These are phyloP conservation scores for Rhinogobio ventralis DNA, from an alignment of 2,797 vertebrate species.

Conservation along the genomic window DNA sequence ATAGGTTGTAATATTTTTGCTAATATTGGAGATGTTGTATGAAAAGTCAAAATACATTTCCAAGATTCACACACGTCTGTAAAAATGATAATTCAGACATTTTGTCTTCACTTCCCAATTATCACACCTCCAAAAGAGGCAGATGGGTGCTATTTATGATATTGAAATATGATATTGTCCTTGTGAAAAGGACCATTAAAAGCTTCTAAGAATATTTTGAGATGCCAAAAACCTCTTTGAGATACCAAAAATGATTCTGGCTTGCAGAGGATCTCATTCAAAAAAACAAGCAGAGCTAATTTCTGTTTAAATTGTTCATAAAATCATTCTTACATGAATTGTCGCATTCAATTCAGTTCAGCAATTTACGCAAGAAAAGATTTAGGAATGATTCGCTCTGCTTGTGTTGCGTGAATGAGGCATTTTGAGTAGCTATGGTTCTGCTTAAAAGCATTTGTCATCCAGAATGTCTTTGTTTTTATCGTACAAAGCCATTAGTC, in stretches of 20 bases:
- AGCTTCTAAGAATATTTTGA: not conserved
- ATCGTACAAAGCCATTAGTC: not conserved
- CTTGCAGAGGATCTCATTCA: not conserved
- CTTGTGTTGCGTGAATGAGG: not conserved
- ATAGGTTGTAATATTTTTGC: not conserved
- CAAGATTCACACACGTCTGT: not conserved
- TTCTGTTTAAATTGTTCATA: not conserved
- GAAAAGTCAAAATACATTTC: not conserved
- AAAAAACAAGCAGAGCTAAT: slow-evolving; percentile 1
- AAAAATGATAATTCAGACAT: slow-evolving; percentile 18
- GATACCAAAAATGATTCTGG: not conserved
- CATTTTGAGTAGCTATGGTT: slow-evolving; percentile 18
- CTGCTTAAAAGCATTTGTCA: not conserved
- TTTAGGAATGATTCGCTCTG: not conserved
- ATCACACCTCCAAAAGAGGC: slow-evolving; percentile 13
- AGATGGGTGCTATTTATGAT: not conserved
- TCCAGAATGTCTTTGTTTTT: not conserved
- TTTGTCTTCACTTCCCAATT: slow-evolving; percentile 32
- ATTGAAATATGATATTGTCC: not conserved
- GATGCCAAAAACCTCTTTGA: slow-evolving; percentile 2
- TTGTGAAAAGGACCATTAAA: not conserved
- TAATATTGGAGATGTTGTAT: no score
- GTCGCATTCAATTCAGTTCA: not conserved
- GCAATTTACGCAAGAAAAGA: not conserved
- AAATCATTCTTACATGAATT: not conserved